phyloP scores from a whole-genome alignment of 2,797 vertebrate species.

The Furcifer pardalis region DNA sequence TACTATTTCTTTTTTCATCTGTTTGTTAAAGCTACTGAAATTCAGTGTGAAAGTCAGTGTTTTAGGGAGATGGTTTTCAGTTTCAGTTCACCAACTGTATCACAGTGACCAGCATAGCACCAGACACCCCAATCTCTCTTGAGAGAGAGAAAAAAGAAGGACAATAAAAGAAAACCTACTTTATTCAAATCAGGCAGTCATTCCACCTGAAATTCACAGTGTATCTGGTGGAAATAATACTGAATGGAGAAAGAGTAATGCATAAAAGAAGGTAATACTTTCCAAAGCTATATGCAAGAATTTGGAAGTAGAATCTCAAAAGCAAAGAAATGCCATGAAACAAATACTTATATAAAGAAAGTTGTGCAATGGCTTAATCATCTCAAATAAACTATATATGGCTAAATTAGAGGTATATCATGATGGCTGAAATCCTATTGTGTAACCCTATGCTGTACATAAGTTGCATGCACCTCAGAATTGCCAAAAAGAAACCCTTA shows the following conservation, averaged over 20 bases:
- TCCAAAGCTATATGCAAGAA: neutral
- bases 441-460: too few species aligned
- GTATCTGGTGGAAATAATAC: conserved; percentile 49
- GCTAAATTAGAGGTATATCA: neutral
- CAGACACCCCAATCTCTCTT: conserved; percentile 16
- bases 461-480: too few species aligned
- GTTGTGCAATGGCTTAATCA: neutral
- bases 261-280: conserved; percentile 9
- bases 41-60: neutral
- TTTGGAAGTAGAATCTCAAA: conserved; percentile 13
- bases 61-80: neutral
- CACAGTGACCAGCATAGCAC: conserved; percentile 4
- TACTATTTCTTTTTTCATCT: neutral
- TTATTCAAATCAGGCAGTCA: conserved; percentile 27
- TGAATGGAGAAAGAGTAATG: conserved; percentile 33
- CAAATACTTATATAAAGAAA: neutral
- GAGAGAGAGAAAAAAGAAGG: conserved; percentile 13
- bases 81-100: neutral
- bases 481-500: too few species aligned
- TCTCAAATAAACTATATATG: neutral
- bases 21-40: neutral
- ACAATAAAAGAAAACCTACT: neutral
- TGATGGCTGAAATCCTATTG: too few species aligned
- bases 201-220: conserved; percentile 17
- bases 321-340: neutral